phyloP scores from a whole-genome alignment of 2,113 vertebrate genomes.

The Passer montanus region DNA sequence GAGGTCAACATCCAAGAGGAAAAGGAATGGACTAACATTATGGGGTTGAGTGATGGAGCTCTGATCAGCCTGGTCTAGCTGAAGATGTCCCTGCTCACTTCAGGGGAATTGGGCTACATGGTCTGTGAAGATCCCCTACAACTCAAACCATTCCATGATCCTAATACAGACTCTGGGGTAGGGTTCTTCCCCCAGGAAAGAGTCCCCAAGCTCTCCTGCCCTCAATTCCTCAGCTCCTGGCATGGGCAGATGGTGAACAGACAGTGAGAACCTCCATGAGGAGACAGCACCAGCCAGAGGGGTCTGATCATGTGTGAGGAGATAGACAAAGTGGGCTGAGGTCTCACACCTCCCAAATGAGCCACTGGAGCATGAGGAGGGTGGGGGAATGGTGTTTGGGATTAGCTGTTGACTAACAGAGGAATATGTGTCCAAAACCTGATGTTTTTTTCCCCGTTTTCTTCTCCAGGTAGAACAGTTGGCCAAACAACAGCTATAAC shows the following conservation, averaged over 20 bases:
- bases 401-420: not conserved
- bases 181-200: not conserved
- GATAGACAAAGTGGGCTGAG: not conserved
- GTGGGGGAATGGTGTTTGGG: not conserved
- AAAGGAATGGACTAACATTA: not conserved
- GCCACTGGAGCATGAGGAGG: not conserved
- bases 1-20: not conserved
- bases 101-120: not conserved
- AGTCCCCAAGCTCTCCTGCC: not conserved
- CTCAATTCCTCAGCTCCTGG: not conserved
- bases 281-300: not conserved
- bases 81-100: not conserved
- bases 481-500: not conserved
- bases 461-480: not conserved
- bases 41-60: not conserved
- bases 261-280: not conserved
- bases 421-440: not conserved
- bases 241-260: not conserved
- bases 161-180: not conserved
- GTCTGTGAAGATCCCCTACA: not conserved
- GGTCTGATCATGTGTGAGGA: not conserved
- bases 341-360: not conserved
- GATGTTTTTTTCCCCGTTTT: rapidly evolving
- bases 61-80: not conserved
- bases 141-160: not conserved